Evolutionary conservation across 2,888 invertebrate species (phyloP).

Genomic region (Eledone cirrhosa): DNA sequence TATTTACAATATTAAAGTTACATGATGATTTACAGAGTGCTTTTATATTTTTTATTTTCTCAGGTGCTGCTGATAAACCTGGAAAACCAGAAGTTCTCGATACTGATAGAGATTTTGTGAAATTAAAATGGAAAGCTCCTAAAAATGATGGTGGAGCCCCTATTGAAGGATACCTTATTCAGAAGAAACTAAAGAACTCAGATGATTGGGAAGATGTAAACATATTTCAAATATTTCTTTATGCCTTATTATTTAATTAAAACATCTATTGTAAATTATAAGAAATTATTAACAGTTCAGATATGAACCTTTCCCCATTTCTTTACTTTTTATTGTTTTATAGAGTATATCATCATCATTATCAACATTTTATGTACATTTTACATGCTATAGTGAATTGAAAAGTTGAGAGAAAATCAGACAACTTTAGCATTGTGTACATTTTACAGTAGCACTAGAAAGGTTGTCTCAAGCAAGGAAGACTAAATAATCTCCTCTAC

Average conservation of each 20-base stretch:
- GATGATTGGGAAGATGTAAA: constrained; percentile 78
- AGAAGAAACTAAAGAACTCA: constrained; percentile 76
- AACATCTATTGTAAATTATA: neutral
- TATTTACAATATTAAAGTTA: too few relatives aligned
- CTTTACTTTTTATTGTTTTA: neutral
- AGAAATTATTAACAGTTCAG: neutral
- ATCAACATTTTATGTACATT: too few relatives aligned
- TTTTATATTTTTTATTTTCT: constrained; percentile 19
- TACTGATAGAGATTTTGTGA: constrained; percentile 67
- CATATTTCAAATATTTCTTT: neutral
- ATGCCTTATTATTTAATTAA: neutral
- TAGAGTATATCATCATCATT: neutral
- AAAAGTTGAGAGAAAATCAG: too few relatives aligned
- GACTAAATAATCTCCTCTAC: too few relatives aligned
- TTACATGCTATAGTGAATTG: too few relatives aligned
- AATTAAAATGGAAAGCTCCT: constrained; percentile 86
- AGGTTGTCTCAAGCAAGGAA: too few relatives aligned
- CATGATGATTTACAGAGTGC: too few relatives aligned
- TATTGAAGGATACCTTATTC: constrained; percentile 85
- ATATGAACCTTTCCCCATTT: neutral
- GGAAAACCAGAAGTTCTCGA: constrained; percentile 77
- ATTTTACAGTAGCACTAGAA: too few relatives aligned
- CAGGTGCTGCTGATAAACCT: constrained; percentile 63
- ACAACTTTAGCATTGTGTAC: too few relatives aligned
- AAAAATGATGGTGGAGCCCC: constrained; percentile 94